Percentiles rank a stretch among this genome's conserved stretches.
Evolutionary conservation across 1,140 invertebrate genomes (phyloP).

Genomic region (Brachionus rotundiformis): DNA sequence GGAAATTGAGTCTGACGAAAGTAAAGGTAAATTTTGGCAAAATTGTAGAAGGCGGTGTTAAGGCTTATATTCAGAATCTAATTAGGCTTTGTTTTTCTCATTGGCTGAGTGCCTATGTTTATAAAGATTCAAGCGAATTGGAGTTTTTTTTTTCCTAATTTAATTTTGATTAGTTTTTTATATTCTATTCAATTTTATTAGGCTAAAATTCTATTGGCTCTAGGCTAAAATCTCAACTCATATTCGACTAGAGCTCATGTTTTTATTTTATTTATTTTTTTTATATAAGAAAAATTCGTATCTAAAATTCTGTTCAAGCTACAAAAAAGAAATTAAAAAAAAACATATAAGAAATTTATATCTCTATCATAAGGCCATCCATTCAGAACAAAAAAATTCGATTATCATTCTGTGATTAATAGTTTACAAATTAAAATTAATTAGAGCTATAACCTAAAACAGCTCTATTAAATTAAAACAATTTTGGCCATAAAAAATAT

Average conservation of each 20-base stretch:
- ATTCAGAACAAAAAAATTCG: background rate
- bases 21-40: conserved; percentile 19
- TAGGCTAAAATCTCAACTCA: background rate
- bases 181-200: background rate
- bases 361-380: background rate
- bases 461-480: conserved; percentile 12
- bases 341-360: conserved; percentile 7
- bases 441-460: conserved; percentile 2
- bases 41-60: background rate
- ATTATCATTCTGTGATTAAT: conserved; percentile 15
- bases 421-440: conserved; percentile 25
- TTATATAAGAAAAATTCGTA: background rate
- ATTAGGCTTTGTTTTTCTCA: background rate
- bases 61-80: background rate
- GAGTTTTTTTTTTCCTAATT: background rate
- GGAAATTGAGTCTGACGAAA: background rate
- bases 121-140: background rate
- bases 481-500: background rate
- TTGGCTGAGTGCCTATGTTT: background rate
- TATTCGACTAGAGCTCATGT: conserved; percentile 1
- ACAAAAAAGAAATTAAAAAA: conserved; percentile 23
- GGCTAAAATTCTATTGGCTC: background rate
- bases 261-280: conserved; percentile 6
- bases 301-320: conserved; percentile 7
- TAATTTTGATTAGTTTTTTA: conserved; percentile 39